These are phyloP conservation scores for Intellagama lesueurii DNA, from an alignment of 2,797 vertebrate species.

Conservation along the genomic window DNA sequence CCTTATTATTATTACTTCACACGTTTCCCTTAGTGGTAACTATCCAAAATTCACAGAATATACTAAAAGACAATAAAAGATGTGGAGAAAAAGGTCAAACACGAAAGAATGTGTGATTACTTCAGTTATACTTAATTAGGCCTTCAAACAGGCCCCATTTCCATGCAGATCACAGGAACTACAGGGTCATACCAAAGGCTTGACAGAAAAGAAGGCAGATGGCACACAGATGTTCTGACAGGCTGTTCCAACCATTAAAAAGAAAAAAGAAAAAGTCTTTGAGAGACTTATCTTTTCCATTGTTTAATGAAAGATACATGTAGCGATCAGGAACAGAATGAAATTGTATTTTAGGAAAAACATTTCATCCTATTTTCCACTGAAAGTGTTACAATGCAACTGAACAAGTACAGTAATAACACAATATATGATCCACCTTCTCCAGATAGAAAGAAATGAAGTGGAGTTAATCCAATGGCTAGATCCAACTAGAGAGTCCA, in stretches of 20 bases:
- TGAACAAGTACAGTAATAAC: background rate
- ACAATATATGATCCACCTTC: background rate
- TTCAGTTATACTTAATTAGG: background rate
- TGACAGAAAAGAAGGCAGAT: background rate
- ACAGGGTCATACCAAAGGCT: background rate
- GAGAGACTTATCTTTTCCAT: background rate
- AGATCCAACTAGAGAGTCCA: too few species aligned
- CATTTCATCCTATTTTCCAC: background rate
- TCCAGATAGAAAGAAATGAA: too few species aligned
- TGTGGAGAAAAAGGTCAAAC: background rate
- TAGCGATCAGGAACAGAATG: background rate
- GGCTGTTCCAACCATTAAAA: background rate
- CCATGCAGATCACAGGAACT: background rate
- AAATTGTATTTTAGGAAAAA: background rate
- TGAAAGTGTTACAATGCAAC: background rate
- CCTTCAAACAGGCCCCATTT: background rate
- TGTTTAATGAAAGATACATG: background rate
- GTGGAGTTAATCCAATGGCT: too few species aligned
- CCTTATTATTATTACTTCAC: too few species aligned
- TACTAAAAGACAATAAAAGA: background rate
- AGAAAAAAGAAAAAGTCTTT: background rate
- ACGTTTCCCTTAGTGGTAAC: background rate
- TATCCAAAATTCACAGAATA: background rate
- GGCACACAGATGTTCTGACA: background rate
- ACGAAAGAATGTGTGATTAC: background rate